phyloP scores from a whole-genome alignment of 2,888 invertebrate species.

The Oegoconia quadripuncta region DNA sequence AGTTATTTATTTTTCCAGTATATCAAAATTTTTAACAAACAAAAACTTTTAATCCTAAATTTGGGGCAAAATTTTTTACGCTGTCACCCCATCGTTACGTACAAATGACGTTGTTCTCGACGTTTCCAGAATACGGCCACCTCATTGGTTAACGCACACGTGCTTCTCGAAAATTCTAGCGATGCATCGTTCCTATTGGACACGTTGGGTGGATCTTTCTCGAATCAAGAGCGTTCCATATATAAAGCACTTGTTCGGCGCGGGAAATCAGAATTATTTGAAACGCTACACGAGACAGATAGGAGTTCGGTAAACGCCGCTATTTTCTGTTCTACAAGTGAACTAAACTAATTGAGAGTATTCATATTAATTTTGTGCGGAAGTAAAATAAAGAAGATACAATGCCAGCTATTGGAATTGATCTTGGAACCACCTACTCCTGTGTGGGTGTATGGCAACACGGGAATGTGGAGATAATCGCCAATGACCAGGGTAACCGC shows the following conservation, averaged over 20 bases:
- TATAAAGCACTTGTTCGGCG: background rate
- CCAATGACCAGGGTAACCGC: conserved; percentile 79
- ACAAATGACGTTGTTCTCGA: too few relatives aligned
- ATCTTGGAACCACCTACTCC: conserved; percentile 55
- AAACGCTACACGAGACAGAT: background rate
- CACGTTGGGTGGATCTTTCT: background rate
- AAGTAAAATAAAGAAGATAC: background rate
- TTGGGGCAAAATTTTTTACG: too few relatives aligned
- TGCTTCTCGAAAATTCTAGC: background rate
- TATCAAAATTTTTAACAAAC: too few relatives aligned
- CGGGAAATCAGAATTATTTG: background rate
- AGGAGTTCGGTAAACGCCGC: background rate
- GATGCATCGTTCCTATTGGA: background rate
- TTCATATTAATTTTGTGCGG: too few relatives aligned
- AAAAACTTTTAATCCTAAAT: too few relatives aligned
- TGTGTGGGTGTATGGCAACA: conserved; percentile 54
- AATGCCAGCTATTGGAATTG: conserved; percentile 54
- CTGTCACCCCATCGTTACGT: too few relatives aligned
- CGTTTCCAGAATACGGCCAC: too few relatives aligned
- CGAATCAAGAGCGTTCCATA: background rate
- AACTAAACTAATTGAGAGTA: background rate
- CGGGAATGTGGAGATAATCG: conserved; percentile 83
- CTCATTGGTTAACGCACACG: background rate
- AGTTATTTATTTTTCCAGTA: too few relatives aligned
- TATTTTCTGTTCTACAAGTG: background rate